Evolutionary conservation across 2,888 invertebrate genomes (phyloP), one percentile per base, ranked within the genome.

Genomic region (Gryllus longicercus): DNA sequence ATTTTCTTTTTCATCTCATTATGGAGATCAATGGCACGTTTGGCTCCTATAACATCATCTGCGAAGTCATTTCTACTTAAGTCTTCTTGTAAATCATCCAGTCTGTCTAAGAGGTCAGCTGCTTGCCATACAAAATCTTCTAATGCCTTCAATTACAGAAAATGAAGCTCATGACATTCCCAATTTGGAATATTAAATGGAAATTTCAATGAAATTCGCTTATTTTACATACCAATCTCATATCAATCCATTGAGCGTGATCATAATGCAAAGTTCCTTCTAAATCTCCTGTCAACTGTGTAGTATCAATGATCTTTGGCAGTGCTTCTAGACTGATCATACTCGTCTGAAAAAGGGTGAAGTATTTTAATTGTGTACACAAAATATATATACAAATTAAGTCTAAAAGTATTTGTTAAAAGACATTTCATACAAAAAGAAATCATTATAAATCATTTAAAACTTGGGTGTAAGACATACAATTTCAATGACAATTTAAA

Each of bases 41-140:
- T 94, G 23, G 98, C 97, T 78, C 96, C 94, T 80, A 93, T 93
- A 38, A 98, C 96, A 88, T 98, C 97, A 85, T 97, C 96, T 1
- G 98, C 97, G 86, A 97, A 96, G 85, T 98, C 97, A 83, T 95
- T 96, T 83, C 96, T 92, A 79, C 95, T 95, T 79, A 99, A 91
- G 87, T 97, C 97, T 86, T 97, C 96, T 86, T 97, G 95, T 82
- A 98, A 90, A 86, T 97, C 96, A 85, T 98, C 98, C 82, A 98
- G 90, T 83, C 96, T 92, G 86, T 97, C 96, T 82, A 98, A 90
- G 83, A 98, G 90, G 87, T 99, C 98, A 78, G 95, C 94, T 2
- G 97, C 96, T 89, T 97, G 96, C 96, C 97, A 98, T 85, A 95
- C 94, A 87, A 98, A 95, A 86, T 97, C 97, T 89, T 99, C 98